Evolutionary conservation across 2,797 vertebrate genomes (phyloP), one percentile per base, ranked within the genome.

Genomic region (Oreortyx pictus): DNA sequence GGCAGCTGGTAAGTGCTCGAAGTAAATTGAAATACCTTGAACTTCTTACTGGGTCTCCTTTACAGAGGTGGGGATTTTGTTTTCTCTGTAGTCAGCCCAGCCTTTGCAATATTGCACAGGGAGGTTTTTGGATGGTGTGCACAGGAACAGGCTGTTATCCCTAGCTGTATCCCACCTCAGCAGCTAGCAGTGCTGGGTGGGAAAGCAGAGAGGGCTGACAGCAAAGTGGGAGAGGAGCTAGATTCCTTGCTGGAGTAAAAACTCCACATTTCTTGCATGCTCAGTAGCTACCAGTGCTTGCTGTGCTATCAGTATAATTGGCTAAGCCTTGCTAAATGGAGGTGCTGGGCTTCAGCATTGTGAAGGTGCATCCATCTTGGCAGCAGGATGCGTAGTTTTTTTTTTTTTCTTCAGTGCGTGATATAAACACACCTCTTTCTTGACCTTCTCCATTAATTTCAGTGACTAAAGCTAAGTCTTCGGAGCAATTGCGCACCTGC

Each of bases 11-110:
- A 82, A 20, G 39, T 72, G 60, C 74, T 90, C 52, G 70, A 71
- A 94, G 57, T 54, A 59, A 93, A 74, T 50, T 89, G 43, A 20
- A 95, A 77, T 89, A 82, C 61, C 84, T 89, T 85, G 65, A 85
- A 70, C 57, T 75, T 80, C 62, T 90, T 70, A 17, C n/a, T 2
- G 39, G 14, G 46, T 44, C 2, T 17, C 71, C 75, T 33, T 50
- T 50, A 64, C 73, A 33, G 37, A 82, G 77, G 66, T 56, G 65
- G 49, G 46, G 62, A 25, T 22, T 82, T 90, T 73, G 35, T 77
- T 54, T 89, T 52, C 50, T 47, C 56, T 49, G 31, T 52, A 54
- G 77, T 89, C 62, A 59, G 50, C 64, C 60, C 70, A 33, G 13
- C 22, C 35, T 84, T 41, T 74, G 61, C 0, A 24, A n/a, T 24